phyloP scores from a whole-genome alignment of 2,888 invertebrate species.

The Corythucha ciliata region DNA sequence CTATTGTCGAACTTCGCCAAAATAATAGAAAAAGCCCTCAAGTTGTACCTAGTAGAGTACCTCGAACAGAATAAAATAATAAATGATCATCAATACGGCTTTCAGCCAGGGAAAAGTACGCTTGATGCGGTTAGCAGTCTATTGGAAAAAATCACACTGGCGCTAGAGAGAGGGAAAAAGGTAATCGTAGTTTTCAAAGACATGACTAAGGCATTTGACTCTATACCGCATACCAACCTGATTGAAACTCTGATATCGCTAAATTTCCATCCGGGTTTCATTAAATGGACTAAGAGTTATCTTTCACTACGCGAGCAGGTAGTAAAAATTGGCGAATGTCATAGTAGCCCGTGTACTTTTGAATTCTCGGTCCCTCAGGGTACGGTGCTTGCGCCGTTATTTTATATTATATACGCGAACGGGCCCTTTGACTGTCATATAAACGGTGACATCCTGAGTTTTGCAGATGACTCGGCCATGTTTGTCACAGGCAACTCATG shows the following conservation, averaged over 20 bases:
- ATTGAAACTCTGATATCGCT: not conserved
- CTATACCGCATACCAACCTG: constrained; percentile 5
- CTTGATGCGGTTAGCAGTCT: constrained; percentile 1
- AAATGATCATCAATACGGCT: constrained; percentile 9
- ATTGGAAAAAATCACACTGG: constrained; percentile 9
- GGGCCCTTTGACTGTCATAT: constrained; percentile 10
- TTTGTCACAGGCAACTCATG: no score
- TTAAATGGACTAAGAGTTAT: constrained; percentile 5
- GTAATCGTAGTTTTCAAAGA: constrained; percentile 16
- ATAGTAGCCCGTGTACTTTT: constrained; percentile 16
- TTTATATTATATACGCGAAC: constrained; percentile 12
- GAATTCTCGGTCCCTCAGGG: constrained; percentile 8
- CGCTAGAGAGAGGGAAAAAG: constrained; percentile 8
- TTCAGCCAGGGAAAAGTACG: constrained; percentile 8
- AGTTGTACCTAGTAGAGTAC: constrained; percentile 5
- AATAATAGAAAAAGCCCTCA: constrained; percentile 15
- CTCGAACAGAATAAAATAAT: constrained; percentile 1
- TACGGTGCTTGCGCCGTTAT: constrained; percentile 8
- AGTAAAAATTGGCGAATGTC: not conserved
- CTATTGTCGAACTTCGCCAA: constrained; percentile 13
- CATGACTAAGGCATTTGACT: constrained; percentile 16
- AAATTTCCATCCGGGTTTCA: constrained; percentile 13
- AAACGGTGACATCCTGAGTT: constrained; percentile 9
- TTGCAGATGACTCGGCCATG: constrained; percentile 16
- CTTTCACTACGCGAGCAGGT: constrained; percentile 1